These are phyloP conservation scores for Crepidodera aurea DNA, from an alignment of 2,888 invertebrate genomes.

Conservation along the genomic window DNA sequence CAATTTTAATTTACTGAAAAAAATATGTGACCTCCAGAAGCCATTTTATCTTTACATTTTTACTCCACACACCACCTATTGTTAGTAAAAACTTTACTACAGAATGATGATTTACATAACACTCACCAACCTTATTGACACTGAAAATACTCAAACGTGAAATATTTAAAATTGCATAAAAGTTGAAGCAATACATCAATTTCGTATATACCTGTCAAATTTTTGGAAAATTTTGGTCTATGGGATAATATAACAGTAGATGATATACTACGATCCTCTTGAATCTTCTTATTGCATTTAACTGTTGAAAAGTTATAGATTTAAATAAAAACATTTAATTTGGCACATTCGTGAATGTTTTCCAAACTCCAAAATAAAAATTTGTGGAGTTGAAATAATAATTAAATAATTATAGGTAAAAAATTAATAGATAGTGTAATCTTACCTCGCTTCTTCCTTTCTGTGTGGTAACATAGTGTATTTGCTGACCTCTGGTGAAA, in stretches of 20 bases:
- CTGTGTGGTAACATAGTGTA: constrained; percentile 56
- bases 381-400: too few relatives aligned
- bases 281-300: background rate
- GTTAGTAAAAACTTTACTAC: too few relatives aligned
- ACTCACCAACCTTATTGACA: too few relatives aligned
- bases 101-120: too few relatives aligned
- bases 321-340: constrained; percentile 6
- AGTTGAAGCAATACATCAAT: background rate
- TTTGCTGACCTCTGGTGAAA: constrained; percentile 54
- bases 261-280: background rate
- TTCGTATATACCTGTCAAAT: background rate
- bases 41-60: background rate
- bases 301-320: constrained; percentile 6
- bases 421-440: too few relatives aligned
- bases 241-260: background rate
- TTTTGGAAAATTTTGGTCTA: background rate
- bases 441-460: constrained; percentile 53
- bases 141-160: too few relatives aligned
- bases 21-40: background rate
- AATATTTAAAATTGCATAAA: too few relatives aligned
- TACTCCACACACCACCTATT: too few relatives aligned
- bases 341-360: too few relatives aligned
- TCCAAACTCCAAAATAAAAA: too few relatives aligned
- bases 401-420: too few relatives aligned
- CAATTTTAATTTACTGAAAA: too few relatives aligned